phyloP scores from a whole-genome alignment of 2,888 invertebrate genomes.

The Drosophila cracens region DNA sequence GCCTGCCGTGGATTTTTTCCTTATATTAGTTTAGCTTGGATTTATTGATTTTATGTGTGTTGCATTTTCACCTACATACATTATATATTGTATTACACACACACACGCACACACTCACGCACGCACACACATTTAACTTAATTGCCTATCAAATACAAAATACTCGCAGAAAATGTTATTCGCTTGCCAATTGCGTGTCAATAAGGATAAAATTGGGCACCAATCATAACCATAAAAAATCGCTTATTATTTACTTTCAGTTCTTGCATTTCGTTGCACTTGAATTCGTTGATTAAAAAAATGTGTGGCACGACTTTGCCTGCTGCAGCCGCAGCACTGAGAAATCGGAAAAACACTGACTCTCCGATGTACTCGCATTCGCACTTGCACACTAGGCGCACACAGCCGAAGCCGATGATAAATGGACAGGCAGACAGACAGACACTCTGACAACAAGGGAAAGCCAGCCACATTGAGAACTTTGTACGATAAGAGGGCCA shows the following conservation, averaged over 20 bases:
- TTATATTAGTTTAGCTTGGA: conserved; percentile 76
- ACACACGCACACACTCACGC: conserved; percentile 28
- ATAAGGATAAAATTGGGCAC: conserved; percentile 26
- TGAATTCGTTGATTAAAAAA: conserved; percentile 69
- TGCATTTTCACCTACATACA: conserved; percentile 68
- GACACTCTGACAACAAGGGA: conserved; percentile 48
- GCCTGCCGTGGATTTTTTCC: conserved; percentile 60
- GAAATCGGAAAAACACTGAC: conserved; percentile 67
- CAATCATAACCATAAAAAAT: conserved; percentile 26
- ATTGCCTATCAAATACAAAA: conserved; percentile 31
- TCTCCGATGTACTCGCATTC: conserved; percentile 41
- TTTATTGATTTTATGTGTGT: conserved; percentile 78
- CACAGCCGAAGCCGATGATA: conserved; percentile 59
- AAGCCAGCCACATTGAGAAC: conserved; percentile 38
- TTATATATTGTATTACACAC: conserved; percentile 26
- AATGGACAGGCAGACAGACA: conserved; percentile 41
- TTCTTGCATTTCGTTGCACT: conserved; percentile 77
- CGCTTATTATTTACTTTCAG: conserved; percentile 67
- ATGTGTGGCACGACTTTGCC: conserved; percentile 57
- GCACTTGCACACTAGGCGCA: conserved; percentile 30
- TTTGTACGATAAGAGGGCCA: conserved; percentile 47
- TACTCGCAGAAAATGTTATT: conserved; percentile 9
- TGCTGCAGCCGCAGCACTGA: conserved; percentile 75
- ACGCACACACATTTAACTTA: conserved; percentile 7
- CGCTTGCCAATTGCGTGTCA: conserved; percentile 2